phyloP scores from a whole-genome alignment of 2,797 vertebrate species.

The Nyctalus aviator region DNA sequence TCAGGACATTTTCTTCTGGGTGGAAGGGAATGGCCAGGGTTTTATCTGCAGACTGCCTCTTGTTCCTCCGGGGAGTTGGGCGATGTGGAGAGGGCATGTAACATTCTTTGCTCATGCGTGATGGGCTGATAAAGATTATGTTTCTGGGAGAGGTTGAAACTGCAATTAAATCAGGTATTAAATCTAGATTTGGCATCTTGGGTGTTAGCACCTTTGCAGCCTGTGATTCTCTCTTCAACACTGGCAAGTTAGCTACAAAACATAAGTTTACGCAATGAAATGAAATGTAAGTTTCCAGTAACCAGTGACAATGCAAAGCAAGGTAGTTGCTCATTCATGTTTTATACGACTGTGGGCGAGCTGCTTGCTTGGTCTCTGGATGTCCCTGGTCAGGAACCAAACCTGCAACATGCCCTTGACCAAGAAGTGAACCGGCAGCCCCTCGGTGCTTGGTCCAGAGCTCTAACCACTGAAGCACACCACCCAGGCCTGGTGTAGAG shows the following conservation, averaged over 20 bases:
- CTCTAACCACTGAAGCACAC: too few relatives aligned
- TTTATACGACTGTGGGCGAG: conserved; percentile 51
- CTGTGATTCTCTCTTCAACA: neutral
- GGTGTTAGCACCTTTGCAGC: neutral
- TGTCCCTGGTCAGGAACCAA: too few relatives aligned
- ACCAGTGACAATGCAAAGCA: neutral
- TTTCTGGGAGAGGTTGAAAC: conserved; percentile 8
- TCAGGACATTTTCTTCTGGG: neutral
- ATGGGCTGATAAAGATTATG: neutral
- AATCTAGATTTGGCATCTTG: neutral
- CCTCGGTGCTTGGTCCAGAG: too few relatives aligned
- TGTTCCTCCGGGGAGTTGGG: neutral
- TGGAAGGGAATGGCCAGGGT: neutral
- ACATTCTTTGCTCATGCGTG: neutral
- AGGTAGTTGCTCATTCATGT: neutral
- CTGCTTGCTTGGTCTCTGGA: neutral
- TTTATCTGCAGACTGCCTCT: neutral
- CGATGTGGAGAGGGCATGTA: neutral
- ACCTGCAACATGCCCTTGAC: too few relatives aligned
- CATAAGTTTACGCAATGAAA: neutral
- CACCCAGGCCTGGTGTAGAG: conserved; percentile 83
- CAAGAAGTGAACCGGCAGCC: too few relatives aligned
- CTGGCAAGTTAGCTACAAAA: neutral
- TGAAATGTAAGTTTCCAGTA: neutral
- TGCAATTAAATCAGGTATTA: neutral